phyloP scores from a whole-genome alignment of 2,888 invertebrate species.

The Prenolepis imparis region DNA sequence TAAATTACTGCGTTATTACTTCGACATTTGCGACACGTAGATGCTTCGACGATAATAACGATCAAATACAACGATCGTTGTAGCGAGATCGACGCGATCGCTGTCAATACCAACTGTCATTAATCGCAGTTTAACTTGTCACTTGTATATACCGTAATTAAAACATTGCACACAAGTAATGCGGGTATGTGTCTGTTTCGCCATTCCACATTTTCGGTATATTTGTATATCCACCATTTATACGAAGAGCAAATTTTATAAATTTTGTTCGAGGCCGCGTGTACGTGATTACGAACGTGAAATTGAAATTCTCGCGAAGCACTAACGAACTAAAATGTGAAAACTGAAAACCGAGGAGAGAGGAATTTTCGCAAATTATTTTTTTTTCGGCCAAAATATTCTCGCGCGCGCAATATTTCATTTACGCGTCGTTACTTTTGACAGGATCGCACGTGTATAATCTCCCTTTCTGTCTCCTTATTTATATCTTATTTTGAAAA shows the following conservation, averaged over 20 bases:
- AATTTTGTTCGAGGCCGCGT: not conserved
- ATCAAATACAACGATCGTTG: slow-evolving; percentile 13
- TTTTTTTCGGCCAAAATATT: not conserved
- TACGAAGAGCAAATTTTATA: not conserved
- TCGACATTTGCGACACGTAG: not conserved
- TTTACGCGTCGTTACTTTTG: not conserved
- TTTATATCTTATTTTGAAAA: not conserved
- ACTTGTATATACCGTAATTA: not conserved
- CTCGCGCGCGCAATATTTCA: not conserved
- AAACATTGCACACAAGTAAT: not conserved
- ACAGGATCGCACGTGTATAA: not conserved
- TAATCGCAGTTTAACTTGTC: slow-evolving; percentile 23
- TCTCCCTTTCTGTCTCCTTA: not conserved
- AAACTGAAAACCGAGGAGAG: not conserved
- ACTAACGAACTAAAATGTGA: not conserved
- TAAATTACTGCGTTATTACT: slow-evolving; percentile 40
- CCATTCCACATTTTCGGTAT: not conserved
- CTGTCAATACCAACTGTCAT: not conserved
- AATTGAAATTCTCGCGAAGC: slow-evolving; percentile 8
- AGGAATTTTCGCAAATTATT: not conserved
- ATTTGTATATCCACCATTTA: not conserved
- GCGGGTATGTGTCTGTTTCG: too few relatives aligned
- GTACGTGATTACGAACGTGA: not conserved
- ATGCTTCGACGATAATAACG: slow-evolving; percentile 27
- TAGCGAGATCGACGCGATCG: slow-evolving; percentile 1